Percentiles rank a stretch among this genome's conserved stretches.
These are phyloP conservation scores for Molanna angustata DNA, from an alignment of 2,888 invertebrate species.

Conservation along the genomic window DNA sequence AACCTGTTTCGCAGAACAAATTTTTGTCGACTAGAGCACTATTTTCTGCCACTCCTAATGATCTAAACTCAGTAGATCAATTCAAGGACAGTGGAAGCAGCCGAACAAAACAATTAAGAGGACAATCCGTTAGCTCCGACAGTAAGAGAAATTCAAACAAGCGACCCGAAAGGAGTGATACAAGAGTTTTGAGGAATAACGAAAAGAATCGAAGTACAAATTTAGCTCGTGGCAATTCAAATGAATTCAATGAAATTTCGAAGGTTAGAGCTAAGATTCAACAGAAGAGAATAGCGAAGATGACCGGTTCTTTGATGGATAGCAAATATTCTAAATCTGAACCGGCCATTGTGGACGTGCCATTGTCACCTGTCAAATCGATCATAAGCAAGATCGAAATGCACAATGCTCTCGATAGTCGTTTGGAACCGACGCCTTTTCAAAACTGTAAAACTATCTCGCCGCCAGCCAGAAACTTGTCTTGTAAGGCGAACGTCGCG, in stretches of 20 bases:
- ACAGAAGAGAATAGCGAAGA: slow-evolving; percentile 46
- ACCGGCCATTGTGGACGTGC: slow-evolving; percentile 43
- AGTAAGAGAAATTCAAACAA: background rate
- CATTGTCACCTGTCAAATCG: slow-evolving; percentile 51
- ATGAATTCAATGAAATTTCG: slow-evolving; percentile 45
- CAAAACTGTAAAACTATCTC: slow-evolving; percentile 51
- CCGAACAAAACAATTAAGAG: slow-evolving; percentile 48
- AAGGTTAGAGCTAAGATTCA: slow-evolving; percentile 53
- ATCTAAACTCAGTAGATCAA: slow-evolving; percentile 55
- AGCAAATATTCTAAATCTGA: slow-evolving; percentile 43
- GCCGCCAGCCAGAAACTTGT: slow-evolving; percentile 45
- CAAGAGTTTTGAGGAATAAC: background rate
- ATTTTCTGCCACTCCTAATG: slow-evolving; percentile 58
- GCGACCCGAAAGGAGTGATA: background rate
- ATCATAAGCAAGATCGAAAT: slow-evolving; percentile 54
- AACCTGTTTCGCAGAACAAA: slow-evolving; percentile 49
- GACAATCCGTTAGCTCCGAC: slow-evolving; percentile 41
- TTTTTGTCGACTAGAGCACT: slow-evolving; percentile 54
- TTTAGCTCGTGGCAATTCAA: slow-evolving; percentile 37
- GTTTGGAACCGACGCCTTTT: slow-evolving; percentile 45
- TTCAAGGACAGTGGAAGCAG: slow-evolving; percentile 50
- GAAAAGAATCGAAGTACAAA: slow-evolving; percentile 12
- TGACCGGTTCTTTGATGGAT: slow-evolving; percentile 34
- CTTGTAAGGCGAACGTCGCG: slow-evolving; percentile 51
- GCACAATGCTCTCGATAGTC: slow-evolving; percentile 49